A percentile compares a stretch with the other conserved stretches of the same genome.
Conservation (phyloP, 2,888 invertebrate genomes). For the Mesoligia furuncula region DNA sequence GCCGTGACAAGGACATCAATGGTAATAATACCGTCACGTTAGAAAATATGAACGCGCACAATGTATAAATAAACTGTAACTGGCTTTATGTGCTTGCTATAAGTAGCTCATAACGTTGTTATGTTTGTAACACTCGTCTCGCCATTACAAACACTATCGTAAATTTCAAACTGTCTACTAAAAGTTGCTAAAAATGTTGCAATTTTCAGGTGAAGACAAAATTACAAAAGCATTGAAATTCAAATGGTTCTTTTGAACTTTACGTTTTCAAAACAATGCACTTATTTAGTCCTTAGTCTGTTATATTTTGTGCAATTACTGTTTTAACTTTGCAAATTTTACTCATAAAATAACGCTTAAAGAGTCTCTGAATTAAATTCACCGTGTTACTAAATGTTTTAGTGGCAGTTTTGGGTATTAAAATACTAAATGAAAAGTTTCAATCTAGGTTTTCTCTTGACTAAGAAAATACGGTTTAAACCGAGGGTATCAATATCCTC, state of each 20-base stretch:
- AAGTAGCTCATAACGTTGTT: background rate
- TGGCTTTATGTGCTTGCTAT: background rate
- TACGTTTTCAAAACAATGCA: slow-evolving; percentile 24
- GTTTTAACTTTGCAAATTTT: slow-evolving; percentile 23
- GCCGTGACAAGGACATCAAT: background rate
- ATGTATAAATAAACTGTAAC: background rate
- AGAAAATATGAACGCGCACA: background rate
- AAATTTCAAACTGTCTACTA: background rate
- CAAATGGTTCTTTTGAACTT: slow-evolving; percentile 35
- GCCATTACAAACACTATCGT: background rate
- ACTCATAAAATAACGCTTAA: slow-evolving; percentile 15
- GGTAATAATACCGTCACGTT: too few relatives aligned
- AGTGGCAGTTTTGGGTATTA: background rate
- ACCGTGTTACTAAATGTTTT: slow-evolving; percentile 16
- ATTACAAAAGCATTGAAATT: background rate
- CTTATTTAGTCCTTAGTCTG: slow-evolving; percentile 17
- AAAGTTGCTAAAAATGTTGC: slow-evolving; percentile 9
- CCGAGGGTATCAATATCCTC: background rate
- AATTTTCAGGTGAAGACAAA: slow-evolving; percentile 4
- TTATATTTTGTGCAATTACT: slow-evolving; percentile 20
- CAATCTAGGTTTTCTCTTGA: background rate
- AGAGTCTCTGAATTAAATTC: slow-evolving; percentile 11
- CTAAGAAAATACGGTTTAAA: background rate
- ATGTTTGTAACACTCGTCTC: background rate
- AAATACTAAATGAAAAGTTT: slow-evolving; percentile 19